A percentile compares a stretch with the other conserved stretches of the same genome.
These are phyloP conservation scores for Megaceryle maxima DNA, from an alignment of 2,113 vertebrate species.

Conservation along the genomic window DNA sequence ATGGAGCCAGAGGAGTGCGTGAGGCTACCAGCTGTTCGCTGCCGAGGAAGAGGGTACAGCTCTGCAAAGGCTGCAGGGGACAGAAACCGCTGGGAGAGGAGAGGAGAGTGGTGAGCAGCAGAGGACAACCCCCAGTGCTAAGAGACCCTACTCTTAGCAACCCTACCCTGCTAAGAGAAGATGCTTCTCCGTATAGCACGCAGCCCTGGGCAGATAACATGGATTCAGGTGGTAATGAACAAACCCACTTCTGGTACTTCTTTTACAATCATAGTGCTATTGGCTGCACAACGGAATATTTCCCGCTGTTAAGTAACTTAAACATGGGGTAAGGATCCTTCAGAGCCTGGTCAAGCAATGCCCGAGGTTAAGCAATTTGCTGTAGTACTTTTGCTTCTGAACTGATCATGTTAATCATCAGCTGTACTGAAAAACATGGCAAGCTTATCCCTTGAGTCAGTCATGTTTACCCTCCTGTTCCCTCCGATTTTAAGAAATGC, in stretches of 20 bases:
- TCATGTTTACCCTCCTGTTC: not conserved
- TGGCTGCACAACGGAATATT: not conserved
- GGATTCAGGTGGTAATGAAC: not conserved
- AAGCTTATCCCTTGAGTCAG: conserved; percentile 8
- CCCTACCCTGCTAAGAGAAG: not conserved
- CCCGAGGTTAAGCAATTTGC: not conserved
- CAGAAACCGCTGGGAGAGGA: not conserved
- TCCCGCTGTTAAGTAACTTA: fast-evolving
- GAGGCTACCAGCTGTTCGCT: not conserved
- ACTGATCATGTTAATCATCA: conserved; percentile 15
- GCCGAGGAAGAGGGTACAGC: not conserved
- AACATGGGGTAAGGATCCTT: not conserved
- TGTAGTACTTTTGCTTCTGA: not conserved
- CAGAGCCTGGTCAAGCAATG: not conserved
- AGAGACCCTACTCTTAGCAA: not conserved
- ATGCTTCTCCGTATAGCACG: not conserved
- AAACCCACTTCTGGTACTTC: not conserved
- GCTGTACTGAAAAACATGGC: not conserved
- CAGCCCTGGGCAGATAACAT: not conserved
- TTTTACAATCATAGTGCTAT: not conserved
- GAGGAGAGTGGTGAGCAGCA: not conserved
- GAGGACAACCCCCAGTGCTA: not conserved
- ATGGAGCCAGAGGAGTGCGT: not conserved
- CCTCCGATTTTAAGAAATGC: conserved; percentile 7
- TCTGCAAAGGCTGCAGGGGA: not conserved